Evolutionary conservation across 2,797 vertebrate species (phyloP).

Genomic region (Numenius phaeopus): DNA sequence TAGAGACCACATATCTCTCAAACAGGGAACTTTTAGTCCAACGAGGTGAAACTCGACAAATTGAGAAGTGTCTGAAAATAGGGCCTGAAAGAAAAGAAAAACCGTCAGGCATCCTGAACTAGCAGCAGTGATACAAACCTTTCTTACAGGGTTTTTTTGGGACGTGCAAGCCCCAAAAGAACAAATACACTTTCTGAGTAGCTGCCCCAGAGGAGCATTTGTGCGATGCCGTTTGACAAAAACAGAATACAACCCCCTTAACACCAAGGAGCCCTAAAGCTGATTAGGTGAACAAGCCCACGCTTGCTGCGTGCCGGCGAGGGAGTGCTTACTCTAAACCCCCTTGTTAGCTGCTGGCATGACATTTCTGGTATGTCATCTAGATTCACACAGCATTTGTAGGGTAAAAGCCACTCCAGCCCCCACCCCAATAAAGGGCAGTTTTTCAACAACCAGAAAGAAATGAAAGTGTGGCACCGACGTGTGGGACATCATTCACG

Average conservation of each 20-base stretch:
- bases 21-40: not conserved
- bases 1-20: not conserved
- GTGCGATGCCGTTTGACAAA: not conserved
- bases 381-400: not conserved
- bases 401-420: not conserved
- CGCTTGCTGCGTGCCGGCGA: not conserved
- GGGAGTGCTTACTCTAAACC: not conserved
- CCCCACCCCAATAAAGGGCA: not conserved
- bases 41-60: not conserved
- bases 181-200: not conserved
- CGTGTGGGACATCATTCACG: rapidly evolving
- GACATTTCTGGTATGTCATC: not conserved
- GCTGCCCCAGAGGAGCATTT: not conserved
- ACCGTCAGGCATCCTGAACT: not conserved
- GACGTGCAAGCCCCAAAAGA: not conserved
- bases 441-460: not conserved
- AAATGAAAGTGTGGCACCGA: not conserved
- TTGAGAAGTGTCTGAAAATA: not conserved
- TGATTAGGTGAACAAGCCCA: not conserved
- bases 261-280: not conserved
- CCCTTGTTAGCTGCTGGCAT: not conserved
- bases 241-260: not conserved
- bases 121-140: not conserved
- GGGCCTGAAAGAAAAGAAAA: not conserved
- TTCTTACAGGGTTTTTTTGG: not conserved